These are phyloP conservation scores for Ateles fusciceps DNA, from an alignment of 2,797 vertebrate genomes.

Conservation along the genomic window DNA sequence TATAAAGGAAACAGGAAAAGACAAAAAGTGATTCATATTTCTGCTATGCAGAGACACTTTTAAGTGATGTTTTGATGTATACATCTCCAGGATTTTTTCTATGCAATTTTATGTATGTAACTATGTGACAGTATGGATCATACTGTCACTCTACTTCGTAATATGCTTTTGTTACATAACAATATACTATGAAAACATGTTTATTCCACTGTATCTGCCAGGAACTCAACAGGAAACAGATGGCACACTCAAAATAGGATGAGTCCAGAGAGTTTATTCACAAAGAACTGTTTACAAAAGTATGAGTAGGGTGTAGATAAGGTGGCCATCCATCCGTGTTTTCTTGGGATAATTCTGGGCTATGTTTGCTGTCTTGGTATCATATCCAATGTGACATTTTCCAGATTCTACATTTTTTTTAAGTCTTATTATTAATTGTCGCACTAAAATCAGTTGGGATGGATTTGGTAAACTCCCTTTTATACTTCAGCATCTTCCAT, in stretches of 20 bases:
- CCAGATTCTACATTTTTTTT: not conserved
- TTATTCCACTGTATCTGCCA: conserved; percentile 3
- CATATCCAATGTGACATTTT: not conserved
- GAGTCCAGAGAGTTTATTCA: conserved; percentile 24
- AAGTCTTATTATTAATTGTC: not conserved
- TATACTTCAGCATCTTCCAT: not conserved
- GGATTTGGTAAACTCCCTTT: not conserved
- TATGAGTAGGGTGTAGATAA: not conserved
- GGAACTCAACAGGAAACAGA: conserved; percentile 56
- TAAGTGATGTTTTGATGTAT: not conserved
- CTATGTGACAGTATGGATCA: not conserved
- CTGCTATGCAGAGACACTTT: not conserved
- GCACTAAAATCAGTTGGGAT: not conserved
- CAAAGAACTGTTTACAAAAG: conserved; percentile 36
- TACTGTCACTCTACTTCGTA: not conserved
- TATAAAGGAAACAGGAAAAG: not conserved
- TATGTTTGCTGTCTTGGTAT: not conserved
- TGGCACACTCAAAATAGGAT: conserved; percentile 39
- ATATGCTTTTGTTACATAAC: conserved; percentile 44
- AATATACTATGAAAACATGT: conserved; percentile 37
- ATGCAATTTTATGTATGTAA: not conserved
- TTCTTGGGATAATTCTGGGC: not conserved
- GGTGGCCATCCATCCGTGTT: not conserved
- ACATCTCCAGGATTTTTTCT: not conserved
- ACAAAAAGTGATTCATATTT: not conserved